Base-by-base conservation (phyloP, 2,797 vertebrate species). In the Melanitta fusca region DNA sequence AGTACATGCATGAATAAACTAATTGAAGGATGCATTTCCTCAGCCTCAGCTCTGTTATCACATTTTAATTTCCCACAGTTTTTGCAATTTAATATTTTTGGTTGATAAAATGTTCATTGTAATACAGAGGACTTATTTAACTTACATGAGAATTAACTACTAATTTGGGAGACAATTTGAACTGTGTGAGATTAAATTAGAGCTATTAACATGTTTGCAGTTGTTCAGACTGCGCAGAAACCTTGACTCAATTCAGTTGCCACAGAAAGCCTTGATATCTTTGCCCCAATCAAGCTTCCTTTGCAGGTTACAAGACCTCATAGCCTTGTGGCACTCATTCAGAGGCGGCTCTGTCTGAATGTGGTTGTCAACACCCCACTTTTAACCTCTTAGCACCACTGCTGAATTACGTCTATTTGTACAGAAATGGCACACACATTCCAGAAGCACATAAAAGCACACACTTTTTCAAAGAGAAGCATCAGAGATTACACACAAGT, bases 21-120 rank as follows among this genome's bases (percentile, higher is more conserved):
- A 93, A 91, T 70, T 91, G 84, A 92, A 81, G 47, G 80, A 93
- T 43, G 1, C 13, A 11, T 91, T 96, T 82, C 71, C 38, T 82
- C 17, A 56, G 25, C 68, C 81, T 85, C 77, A 62, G 53, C 12
- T 88, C 43, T 3, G 25, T 88, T 92, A 69, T 12, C 11, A 0
- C 32, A 61, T 78, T 86, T 66, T 79, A 41, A 69, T 94, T 92
- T 88, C 61, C 62, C 60, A 61, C 54, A 1, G 1, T 65, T 85
- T 71, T n/a, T 83, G 24, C 64, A 56, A 32, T 68, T 69, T 69
- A 80, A 82, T 8, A 38, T 92, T 91, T 92, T 64, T 88, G 45
- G 9, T 71, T 83, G 84, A 93, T 88, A 84, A 84, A 70, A 71
- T 34, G 28, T 75, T 89, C 60, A 45, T 62, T 10, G 2, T 25